Base-by-base conservation (phyloP, 2,888 invertebrate genomes). In the Salpingus planirostris region DNA sequence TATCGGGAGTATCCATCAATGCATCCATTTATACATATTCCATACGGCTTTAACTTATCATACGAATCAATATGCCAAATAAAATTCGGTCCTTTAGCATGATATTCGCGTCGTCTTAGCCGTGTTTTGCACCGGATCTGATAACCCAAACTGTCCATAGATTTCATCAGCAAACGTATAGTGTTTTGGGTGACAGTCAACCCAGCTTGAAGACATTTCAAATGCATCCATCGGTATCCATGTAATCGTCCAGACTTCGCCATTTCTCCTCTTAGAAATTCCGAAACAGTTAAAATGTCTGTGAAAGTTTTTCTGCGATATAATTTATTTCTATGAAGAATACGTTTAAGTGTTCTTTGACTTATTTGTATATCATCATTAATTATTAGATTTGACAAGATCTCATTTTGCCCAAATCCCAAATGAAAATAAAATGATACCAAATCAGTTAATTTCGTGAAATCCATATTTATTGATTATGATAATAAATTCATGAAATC, bases 11-110 rank as follows among this genome's bases (percentile, higher is more conserved):
- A 23, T 7, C 23, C 23, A 23, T 23, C 23, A 7, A 23, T 23
- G 10, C 23, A 23, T 10, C 23, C 23, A 23, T 23, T 23, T 4
- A 23, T 23, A 11, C 23, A 23, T 7, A 23, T 23, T 23, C 23
- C 36, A 26, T 37, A 42, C 4, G 31, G 39, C 13, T 42, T 42
- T 24, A 42, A 29, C 24, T 42, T 42, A 15, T 34, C 42, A 29
- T 42, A 42, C n/a, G 36, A 40, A 25, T 45, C 43, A 23, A 43
- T 30, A 24, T 43, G 39, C 41, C 38, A 40, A 13, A 40, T 13
- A 31, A 10, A 24, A 21, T 44, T 42, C n/a, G 39, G 42, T 13
- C 40, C 40, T 29, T 13, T 25, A 36, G 34, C 38, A 8, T 13
- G n/a, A 26, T 44, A 44, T 21, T 40, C 29, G 13, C 31, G 26